These are phyloP conservation scores for Yponomeuta cagnagella DNA, from an alignment of 2,888 invertebrate genomes.

Conservation along the genomic window DNA sequence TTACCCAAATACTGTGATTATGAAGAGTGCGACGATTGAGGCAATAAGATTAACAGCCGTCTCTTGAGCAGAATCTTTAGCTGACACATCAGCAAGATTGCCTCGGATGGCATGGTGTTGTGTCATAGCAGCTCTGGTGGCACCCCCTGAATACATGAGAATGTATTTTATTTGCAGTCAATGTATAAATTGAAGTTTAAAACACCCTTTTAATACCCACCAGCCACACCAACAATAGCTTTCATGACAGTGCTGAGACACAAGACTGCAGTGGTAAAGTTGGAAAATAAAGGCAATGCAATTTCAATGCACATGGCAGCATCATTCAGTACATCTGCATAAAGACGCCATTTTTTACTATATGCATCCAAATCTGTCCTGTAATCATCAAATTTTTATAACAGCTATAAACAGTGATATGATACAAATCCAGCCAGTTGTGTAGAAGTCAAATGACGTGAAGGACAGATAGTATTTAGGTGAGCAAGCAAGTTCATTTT, in stretches of 20 bases:
- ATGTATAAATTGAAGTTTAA: too few relatives aligned
- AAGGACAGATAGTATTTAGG: too few relatives aligned
- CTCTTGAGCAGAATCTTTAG: constrained; percentile 96
- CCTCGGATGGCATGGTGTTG: constrained; percentile 94
- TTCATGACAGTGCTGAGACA: constrained; percentile 86
- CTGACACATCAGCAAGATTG: constrained; percentile 94
- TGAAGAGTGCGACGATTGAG: constrained; percentile 84
- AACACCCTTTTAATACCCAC: constrained; percentile 37
- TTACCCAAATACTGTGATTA: constrained; percentile 81
- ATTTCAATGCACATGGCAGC: constrained; percentile 92
- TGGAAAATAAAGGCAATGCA: constrained; percentile 81
- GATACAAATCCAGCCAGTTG: too few relatives aligned
- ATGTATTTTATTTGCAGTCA: not conserved
- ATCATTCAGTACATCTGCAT: constrained; percentile 96
- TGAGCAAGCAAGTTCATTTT: not conserved
- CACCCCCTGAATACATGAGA: constrained; percentile 79
- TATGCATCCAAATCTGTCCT: constrained; percentile 88
- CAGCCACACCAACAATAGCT: constrained; percentile 94
- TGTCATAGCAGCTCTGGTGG: constrained; percentile 93
- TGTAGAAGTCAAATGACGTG: too few relatives aligned
- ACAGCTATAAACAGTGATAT: not conserved
- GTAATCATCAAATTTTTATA: constrained; percentile 25
- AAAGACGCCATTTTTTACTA: constrained; percentile 96
- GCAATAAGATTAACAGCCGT: constrained; percentile 95
- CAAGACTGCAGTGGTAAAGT: constrained; percentile 77